These are phyloP conservation scores for Hermetia illucens DNA, from an alignment of 1,140 invertebrate species.

Conservation along the genomic window DNA sequence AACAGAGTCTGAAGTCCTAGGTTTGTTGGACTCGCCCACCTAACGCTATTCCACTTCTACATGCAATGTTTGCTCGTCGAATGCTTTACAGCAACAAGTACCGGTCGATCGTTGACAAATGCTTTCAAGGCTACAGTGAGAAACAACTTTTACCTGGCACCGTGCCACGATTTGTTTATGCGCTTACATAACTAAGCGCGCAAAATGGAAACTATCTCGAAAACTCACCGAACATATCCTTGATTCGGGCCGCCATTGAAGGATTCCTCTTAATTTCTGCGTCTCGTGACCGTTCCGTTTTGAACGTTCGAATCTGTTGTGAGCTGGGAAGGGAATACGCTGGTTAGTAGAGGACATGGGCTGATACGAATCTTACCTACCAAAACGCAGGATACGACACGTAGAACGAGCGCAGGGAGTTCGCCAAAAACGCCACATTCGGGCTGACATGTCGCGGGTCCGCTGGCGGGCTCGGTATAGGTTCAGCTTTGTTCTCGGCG, in stretches of 20 bases:
- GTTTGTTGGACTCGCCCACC: too few relatives aligned
- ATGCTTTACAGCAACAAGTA: constrained; percentile 14
- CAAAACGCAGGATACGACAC: too few relatives aligned
- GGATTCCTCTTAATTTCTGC: constrained; percentile 56
- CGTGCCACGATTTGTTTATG: background rate
- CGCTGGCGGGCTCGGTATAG: too few relatives aligned
- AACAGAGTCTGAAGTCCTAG: too few relatives aligned
- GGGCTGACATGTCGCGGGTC: too few relatives aligned
- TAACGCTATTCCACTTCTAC: constrained; percentile 9
- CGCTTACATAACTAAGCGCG: background rate
- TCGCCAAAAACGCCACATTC: too few relatives aligned
- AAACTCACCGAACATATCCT: constrained; percentile 38
- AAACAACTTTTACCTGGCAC: background rate
- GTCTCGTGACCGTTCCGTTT: constrained; percentile 54
- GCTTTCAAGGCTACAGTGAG: background rate
- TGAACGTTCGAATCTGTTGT: constrained; percentile 54
- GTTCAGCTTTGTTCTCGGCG: background rate
- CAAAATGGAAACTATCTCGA: constrained; percentile 2
- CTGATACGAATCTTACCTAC: too few relatives aligned
- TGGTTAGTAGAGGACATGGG: too few relatives aligned
- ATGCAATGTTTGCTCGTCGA: constrained; percentile 19
- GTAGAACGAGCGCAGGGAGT: too few relatives aligned
- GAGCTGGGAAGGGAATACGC: too few relatives aligned
- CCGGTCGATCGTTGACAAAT: constrained; percentile 9
- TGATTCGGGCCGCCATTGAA: constrained; percentile 40